Percentiles rank a stretch among this genome's conserved stretches.
Conservation (phyloP, 2,888 invertebrate species). For the Pollenia angustigena region DNA sequence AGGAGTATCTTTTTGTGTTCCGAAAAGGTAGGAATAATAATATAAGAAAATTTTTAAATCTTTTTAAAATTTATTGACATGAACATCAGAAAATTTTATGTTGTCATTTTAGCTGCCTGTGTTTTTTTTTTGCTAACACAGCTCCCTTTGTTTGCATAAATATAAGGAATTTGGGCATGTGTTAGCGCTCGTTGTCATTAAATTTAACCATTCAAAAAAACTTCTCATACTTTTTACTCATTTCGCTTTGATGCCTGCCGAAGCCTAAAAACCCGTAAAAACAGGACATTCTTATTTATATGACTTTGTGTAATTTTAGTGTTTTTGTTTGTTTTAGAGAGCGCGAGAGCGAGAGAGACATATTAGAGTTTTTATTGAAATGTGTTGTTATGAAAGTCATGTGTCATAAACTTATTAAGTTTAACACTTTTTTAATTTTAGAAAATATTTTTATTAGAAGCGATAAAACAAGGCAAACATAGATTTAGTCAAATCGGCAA, state of each 20-base stretch:
- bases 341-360: too few relatives aligned
- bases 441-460: constrained; percentile 6
- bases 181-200: constrained; percentile 60
- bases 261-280: constrained; percentile 72
- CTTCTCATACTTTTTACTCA: constrained; percentile 11
- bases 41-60: constrained; percentile 61
- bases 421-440: constrained; percentile 51
- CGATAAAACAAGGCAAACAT: constrained; percentile 20
- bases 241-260: constrained; percentile 33
- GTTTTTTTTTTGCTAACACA: background rate
- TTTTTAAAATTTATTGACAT: constrained; percentile 71
- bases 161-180: background rate
- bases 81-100: constrained; percentile 40
- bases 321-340: constrained; percentile 9
- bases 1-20: background rate
- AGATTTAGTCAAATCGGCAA: constrained; percentile 13
- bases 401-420: constrained; percentile 50
- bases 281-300: constrained; percentile 60
- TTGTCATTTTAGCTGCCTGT: constrained; percentile 12
- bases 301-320: constrained; percentile 4
- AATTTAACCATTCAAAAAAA: constrained; percentile 59
- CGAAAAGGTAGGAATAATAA: constrained; percentile 57
- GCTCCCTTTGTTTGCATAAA: background rate
- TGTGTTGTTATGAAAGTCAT: constrained; percentile 28
- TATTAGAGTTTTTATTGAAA: constrained; percentile 45